These are phyloP conservation scores for Dasyprocta punctata DNA, from an alignment of 2,113 vertebrate species.

Conservation along the genomic window DNA sequence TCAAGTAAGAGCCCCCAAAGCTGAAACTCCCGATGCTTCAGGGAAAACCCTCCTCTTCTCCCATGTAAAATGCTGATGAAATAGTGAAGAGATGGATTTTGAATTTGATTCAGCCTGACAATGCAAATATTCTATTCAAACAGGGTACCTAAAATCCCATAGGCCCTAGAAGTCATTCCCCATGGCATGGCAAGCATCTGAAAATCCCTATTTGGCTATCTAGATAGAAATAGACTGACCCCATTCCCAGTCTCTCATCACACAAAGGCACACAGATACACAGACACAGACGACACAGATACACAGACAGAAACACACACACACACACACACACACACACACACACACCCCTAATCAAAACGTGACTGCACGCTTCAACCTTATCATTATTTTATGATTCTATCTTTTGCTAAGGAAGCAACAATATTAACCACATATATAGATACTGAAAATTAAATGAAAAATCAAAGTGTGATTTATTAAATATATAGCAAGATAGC, in stretches of 20 bases:
- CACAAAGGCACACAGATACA: background rate
- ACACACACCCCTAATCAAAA: background rate
- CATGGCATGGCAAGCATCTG: background rate
- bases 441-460: background rate
- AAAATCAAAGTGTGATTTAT: background rate
- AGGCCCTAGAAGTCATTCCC: background rate
- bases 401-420: background rate
- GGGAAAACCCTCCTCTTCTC: background rate
- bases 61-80: background rate
- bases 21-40: background rate
- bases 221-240: background rate
- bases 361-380: background rate
- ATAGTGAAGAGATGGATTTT: background rate
- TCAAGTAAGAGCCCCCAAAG: background rate
- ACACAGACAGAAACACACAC: background rate
- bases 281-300: background rate
- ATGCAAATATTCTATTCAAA: background rate
- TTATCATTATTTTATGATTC: background rate
- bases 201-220: background rate
- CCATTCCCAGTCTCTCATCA: background rate
- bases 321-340: too few relatives aligned
- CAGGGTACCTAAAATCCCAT: background rate
- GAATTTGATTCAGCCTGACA: background rate
- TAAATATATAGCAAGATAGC: background rate
- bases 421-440: background rate